Conservation (phyloP, 2,797 vertebrate species). For the Bucorvus abyssinicus region DNA sequence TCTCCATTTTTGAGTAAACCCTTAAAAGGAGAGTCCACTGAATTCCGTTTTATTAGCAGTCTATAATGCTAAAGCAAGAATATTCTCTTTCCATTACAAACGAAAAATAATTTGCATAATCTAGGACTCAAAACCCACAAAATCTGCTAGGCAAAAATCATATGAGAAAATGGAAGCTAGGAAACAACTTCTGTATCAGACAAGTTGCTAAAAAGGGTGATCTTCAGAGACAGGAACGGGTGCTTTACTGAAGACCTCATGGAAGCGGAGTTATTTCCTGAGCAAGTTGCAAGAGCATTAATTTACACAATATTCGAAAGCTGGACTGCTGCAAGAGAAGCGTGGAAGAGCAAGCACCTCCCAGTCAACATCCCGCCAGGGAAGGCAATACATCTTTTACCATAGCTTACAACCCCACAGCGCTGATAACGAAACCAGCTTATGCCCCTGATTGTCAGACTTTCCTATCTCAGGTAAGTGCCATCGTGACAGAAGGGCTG, state of each 20-base stretch:
- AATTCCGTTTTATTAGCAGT: neutral
- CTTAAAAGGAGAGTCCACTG: neutral
- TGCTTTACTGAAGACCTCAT: neutral
- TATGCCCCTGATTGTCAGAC: neutral
- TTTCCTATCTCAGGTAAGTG: neutral
- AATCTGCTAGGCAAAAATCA: neutral
- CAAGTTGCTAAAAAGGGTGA: neutral
- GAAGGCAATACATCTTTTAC: neutral
- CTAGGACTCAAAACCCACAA: neutral
- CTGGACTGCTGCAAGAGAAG: neutral
- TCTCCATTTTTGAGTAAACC: neutral
- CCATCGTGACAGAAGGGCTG: neutral
- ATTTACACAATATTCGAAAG: neutral
- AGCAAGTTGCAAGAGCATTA: neutral
- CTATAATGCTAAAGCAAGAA: neutral
- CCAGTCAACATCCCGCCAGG: neutral
- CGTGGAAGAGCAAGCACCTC: neutral
- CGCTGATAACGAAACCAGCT: neutral
- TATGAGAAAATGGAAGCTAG: neutral
- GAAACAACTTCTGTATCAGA: neutral
- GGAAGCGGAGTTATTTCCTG: neutral
- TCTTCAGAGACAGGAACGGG: neutral
- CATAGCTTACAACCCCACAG: neutral
- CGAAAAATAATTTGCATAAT: neutral
- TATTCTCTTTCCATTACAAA: neutral